A percentile compares a stretch with the other conserved stretches of the same genome.
Evolutionary conservation across 1,140 invertebrate species (phyloP).

Genomic region (Habropoda laboriosa): DNA sequence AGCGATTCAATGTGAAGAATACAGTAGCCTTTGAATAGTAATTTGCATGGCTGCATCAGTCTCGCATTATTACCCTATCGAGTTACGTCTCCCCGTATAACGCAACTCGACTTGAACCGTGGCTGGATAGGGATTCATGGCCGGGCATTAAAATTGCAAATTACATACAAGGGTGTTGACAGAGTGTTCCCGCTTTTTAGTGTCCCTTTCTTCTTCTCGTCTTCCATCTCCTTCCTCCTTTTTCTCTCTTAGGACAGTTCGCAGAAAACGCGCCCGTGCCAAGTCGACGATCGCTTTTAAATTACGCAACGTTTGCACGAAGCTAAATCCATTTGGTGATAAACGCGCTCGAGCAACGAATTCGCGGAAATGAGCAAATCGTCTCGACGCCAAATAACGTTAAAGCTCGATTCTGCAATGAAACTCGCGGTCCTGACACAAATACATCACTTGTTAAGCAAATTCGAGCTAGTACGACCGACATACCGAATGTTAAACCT

Average conservation of each 20-base stretch:
- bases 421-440: background rate
- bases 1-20: conserved; percentile 43
- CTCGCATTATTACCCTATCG: conserved; percentile 56
- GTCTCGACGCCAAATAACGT: background rate
- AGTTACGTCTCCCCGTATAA: conserved; percentile 49
- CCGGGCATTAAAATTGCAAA: conserved; percentile 77
- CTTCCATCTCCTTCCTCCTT: too few species aligned
- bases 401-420: background rate
- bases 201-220: background rate
- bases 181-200: conserved; percentile 34
- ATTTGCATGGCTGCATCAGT: conserved; percentile 61
- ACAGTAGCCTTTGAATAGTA: conserved; percentile 53
- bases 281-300: background rate
- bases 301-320: conserved; percentile 6
- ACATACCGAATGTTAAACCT: background rate
- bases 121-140: conserved; percentile 41
- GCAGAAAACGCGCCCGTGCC: background rate
- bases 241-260: background rate
- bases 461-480: background rate
- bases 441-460: background rate
- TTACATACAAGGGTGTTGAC: conserved; percentile 71
- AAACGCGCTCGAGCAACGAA: background rate
- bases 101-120: conserved; percentile 18
- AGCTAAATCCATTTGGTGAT: background rate
- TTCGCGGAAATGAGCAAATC: background rate